Evolutionary conservation across 2,888 invertebrate species (phyloP).

Genomic region (Osmoderma eremita): DNA sequence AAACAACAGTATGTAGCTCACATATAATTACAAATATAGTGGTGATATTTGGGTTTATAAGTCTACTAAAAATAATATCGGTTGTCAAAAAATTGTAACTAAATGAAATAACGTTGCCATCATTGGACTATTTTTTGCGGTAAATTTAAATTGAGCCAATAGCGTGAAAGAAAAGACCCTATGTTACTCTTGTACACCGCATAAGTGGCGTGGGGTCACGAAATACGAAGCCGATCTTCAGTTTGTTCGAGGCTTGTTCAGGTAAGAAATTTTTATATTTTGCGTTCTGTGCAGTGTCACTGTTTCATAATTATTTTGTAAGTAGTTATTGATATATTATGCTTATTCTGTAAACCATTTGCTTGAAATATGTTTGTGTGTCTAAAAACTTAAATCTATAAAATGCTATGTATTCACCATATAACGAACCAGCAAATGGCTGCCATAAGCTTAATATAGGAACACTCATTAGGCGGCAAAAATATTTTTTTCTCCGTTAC

Average conservation of each 20-base stretch:
- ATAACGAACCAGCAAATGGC: slow-evolving; percentile 66
- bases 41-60: slow-evolving; percentile 52
- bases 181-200: slow-evolving; percentile 68
- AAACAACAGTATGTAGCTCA: background rate
- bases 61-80: slow-evolving; percentile 61
- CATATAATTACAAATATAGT: slow-evolving; percentile 16
- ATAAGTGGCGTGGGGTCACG: slow-evolving; percentile 73
- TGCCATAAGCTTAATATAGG: slow-evolving; percentile 68
- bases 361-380: slow-evolving; percentile 52
- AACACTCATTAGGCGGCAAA: slow-evolving; percentile 48
- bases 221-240: slow-evolving; percentile 72
- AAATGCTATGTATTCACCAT: slow-evolving; percentile 60
- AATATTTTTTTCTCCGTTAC: slow-evolving; percentile 52
- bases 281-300: slow-evolving; percentile 66
- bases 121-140: slow-evolving; percentile 70
- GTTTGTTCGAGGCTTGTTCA: slow-evolving; percentile 68
- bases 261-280: slow-evolving; percentile 71
- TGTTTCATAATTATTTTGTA: slow-evolving; percentile 60
- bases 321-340: slow-evolving; percentile 57
- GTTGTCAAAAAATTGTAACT: slow-evolving; percentile 67
- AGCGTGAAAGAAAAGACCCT: slow-evolving; percentile 56
- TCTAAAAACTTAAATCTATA: slow-evolving; percentile 57
- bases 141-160: slow-evolving; percentile 71
- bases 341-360: slow-evolving; percentile 53
- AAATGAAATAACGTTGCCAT: slow-evolving; percentile 62